Base-by-base conservation (phyloP, 2,113 vertebrate species). In the cattle (Bos taurus) region DNA sequence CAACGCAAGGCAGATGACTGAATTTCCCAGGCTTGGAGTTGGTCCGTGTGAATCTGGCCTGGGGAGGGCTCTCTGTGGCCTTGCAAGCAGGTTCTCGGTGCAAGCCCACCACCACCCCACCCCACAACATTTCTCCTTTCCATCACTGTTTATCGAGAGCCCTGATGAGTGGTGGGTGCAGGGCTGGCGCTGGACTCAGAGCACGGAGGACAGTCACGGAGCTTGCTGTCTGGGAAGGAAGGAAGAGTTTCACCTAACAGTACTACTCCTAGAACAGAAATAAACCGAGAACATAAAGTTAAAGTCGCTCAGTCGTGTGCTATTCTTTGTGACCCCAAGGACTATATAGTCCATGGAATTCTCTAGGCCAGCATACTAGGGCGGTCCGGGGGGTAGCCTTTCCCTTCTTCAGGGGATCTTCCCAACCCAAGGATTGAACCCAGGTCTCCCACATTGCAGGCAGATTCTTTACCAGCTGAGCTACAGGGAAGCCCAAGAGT, bases 21-120 rank as follows among this genome's bases (percentile, higher is more conserved):
- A 25, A 60, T 80, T 84, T 78, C 26, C 88, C 40, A n/a, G 91
- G 48, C 81, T 78, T 84, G n/a, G 25, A 67, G n/a, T 56, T 28
- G 19, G 87, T 26, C 62, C 46, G 0, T 10, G 28, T 23, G 52
- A 52, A 40, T 62, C 3, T 40, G 36, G 33, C 33, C 57, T 71
- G 13, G 50, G 36, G 30, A 52, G 19, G 46, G 40, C 30, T 83
- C 48, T 6, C 2, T 6, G 46, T 17, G 19, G 74, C 54, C 50
- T 88, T 13, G 13, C 11, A 48, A 25, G 14, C 57, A 81, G 30
- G 26, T 36, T 86, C 59, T 28, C 0, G 0, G 30, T 21, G 7
- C 33, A 43, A 23, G 15, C 25, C 67, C 64, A 48, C 48, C 11
- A 21, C 67, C 64, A 48, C 48, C 48, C 48, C 48, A 54, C 5